These are phyloP conservation scores for Mus caroli DNA, from an alignment of 2,797 vertebrate genomes.

Conservation along the genomic window DNA sequence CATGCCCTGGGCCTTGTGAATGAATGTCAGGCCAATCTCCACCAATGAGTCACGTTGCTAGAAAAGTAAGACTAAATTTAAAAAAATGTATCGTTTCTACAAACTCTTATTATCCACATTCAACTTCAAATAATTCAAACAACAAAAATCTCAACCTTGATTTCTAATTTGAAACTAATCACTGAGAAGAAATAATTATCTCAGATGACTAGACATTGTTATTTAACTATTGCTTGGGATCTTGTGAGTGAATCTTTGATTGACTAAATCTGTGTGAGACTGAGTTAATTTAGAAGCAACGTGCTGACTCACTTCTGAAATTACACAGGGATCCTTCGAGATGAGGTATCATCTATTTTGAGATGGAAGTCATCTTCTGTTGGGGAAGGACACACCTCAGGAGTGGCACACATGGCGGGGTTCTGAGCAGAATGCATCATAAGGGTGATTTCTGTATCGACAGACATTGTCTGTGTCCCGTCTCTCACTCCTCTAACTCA, in stretches of 20 bases:
- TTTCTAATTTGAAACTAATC: constrained; percentile 43
- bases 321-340: background rate
- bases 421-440: background rate
- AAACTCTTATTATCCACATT: background rate
- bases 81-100: constrained; percentile 2
- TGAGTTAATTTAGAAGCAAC: background rate
- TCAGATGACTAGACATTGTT: background rate
- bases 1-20: background rate
- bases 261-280: background rate
- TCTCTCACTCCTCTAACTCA: background rate
- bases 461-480: background rate
- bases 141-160: background rate
- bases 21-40: background rate
- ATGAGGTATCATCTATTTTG: background rate
- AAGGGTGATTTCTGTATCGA: background rate
- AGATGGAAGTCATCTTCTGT: background rate
- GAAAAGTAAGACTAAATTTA: background rate
- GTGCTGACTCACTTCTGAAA: background rate
- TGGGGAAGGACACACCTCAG: background rate
- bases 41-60: background rate
- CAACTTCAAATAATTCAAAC: constrained; percentile 8
- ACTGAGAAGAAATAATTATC: background rate
- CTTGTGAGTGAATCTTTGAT: background rate
- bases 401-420: no score
- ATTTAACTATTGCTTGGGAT: background rate